Base-by-base conservation (phyloP, 2,113 vertebrate species). In the Myrmecophaga tridactyla region DNA sequence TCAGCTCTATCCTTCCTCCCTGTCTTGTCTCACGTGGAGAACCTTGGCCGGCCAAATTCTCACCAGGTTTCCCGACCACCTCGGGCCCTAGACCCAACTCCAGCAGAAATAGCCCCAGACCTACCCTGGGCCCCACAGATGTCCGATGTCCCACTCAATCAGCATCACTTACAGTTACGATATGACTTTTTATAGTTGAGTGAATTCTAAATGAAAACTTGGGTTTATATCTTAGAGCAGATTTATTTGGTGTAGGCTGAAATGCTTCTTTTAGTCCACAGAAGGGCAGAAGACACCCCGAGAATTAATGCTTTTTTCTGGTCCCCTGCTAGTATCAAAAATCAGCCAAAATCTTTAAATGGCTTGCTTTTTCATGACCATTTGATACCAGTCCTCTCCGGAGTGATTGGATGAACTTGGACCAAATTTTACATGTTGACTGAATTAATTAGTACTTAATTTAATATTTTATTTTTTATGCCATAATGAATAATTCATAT, bases 361-460 rank as follows among this genome's bases (percentile, higher is more conserved):
- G 27, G 0, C 15, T 89, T 58, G 31, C 34, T 86, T 91, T 93
- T 73, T 51, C 27, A 14, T 60, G 23, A 85, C 41, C 25, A 27
- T 69, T 51, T 76, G 58, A 39, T 63, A n/a, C 10, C 89, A 58
- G 80, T 93, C 43, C 18, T 86, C 75, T 76, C 65, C 7, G 15
- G 67, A 69, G 15, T 39, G 62, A 78, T 48, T 81, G 36, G 7
- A 75, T 41, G 23, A 36, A 34, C 7, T 73, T 34, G 63, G 46
- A 29, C 43, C 23, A 34, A 88, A 5, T 77, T 94, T 94, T 70
- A 43, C 82, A 23, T 86, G 29, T 53, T 46, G 5, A 27, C 29
- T 76, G 77, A 88, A 81, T 92, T 92, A 67, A 93, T 90, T 95
- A 48, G 31, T 39, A 62, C 15, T 82, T 92, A 92, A 82, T 72